A percentile compares a stretch with the other conserved stretches of the same genome.
These are phyloP conservation scores for Ennomos quercinarius DNA, from an alignment of 2,888 invertebrate species.

Conservation along the genomic window DNA sequence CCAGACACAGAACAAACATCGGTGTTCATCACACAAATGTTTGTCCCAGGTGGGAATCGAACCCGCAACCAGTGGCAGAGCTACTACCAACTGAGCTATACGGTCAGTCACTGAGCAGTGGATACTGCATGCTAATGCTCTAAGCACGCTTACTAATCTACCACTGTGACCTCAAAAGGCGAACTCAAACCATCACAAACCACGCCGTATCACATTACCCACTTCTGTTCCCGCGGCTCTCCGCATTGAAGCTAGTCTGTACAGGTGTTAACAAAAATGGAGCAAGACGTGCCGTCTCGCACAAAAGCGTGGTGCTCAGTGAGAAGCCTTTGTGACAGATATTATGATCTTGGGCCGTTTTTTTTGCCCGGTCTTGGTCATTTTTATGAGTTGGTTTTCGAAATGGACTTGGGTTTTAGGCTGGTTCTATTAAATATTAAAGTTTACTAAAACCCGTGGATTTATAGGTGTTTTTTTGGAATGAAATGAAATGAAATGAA, in stretches of 20 bases:
- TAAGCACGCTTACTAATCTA: slow-evolving; percentile 5
- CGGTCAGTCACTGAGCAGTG: too few species aligned
- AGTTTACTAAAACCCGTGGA: too few species aligned
- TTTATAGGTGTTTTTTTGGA: too few species aligned
- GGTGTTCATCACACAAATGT: too few species aligned
- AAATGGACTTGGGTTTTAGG: background rate
- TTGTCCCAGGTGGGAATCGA: too few species aligned
- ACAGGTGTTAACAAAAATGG: slow-evolving; percentile 79
- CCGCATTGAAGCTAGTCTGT: slow-evolving; percentile 13
- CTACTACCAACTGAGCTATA: too few species aligned
- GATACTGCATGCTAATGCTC: too few species aligned
- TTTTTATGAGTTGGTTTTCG: slow-evolving; percentile 1
- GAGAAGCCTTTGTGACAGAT: slow-evolving; percentile 35
- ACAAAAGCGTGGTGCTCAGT: slow-evolving; percentile 37
- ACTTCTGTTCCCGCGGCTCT: slow-evolving; percentile 53
- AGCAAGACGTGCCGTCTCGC: slow-evolving; percentile 48
- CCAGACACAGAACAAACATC: too few species aligned
- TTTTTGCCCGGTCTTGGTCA: slow-evolving; percentile 9
- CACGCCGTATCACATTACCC: slow-evolving; percentile 67
- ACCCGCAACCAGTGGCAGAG: too few species aligned
- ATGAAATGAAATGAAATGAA: too few species aligned
- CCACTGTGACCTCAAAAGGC: background rate
- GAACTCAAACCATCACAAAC: slow-evolving; percentile 9
- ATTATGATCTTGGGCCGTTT: slow-evolving; percentile 38
- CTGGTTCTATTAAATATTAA: too few species aligned